Percentiles rank a stretch among this genome's conserved stretches.
These are phyloP conservation scores for Nasonia giraulti DNA, from an alignment of 1,140 invertebrate genomes.

Conservation along the genomic window DNA sequence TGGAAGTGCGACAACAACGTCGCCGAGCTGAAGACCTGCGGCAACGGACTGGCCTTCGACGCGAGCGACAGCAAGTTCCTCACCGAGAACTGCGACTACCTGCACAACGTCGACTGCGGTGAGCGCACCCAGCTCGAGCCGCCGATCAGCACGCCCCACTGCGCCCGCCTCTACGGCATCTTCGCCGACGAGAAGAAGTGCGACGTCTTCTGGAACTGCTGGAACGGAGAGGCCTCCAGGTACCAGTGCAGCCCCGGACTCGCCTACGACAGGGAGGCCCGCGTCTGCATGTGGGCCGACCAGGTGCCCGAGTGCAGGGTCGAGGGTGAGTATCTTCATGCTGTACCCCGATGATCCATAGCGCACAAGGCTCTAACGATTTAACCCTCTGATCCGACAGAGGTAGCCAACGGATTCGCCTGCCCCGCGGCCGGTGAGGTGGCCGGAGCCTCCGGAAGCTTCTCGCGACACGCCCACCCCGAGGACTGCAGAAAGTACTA, in stretches of 20 bases:
- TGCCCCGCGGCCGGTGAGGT: conserved; percentile 89
- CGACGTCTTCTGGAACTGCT: conserved; percentile 96
- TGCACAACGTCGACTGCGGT: conserved; percentile 96
- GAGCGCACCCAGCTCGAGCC: conserved; percentile 90
- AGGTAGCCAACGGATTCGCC: conserved; percentile 90
- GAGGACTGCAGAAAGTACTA: conserved; percentile 97
- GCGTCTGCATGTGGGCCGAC: conserved; percentile 96
- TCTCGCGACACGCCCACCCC: conserved; percentile 95
- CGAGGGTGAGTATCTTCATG: conserved; percentile 78
- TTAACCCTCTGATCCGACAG: conserved; percentile 72
- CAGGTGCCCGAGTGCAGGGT: conserved; percentile 93
- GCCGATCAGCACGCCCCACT: conserved; percentile 89
- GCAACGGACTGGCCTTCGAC: conserved; percentile 95
- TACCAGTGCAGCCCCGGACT: conserved; percentile 96
- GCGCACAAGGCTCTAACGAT: too few relatives aligned
- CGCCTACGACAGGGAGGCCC: conserved; percentile 92
- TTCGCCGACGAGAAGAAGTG: conserved; percentile 92
- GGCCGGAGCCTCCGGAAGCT: conserved; percentile 85
- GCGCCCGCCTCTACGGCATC: conserved; percentile 91
- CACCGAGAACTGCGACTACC: conserved; percentile 95
- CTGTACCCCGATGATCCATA: too few relatives aligned
- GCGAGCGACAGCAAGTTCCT: conserved; percentile 90
- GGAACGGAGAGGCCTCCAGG: conserved; percentile 94
- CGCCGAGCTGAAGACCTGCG: conserved; percentile 93
- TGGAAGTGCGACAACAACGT: conserved; percentile 95